Base-by-base conservation (phyloP, 2,113 vertebrate species). In the Alaudala cheleensis region DNA sequence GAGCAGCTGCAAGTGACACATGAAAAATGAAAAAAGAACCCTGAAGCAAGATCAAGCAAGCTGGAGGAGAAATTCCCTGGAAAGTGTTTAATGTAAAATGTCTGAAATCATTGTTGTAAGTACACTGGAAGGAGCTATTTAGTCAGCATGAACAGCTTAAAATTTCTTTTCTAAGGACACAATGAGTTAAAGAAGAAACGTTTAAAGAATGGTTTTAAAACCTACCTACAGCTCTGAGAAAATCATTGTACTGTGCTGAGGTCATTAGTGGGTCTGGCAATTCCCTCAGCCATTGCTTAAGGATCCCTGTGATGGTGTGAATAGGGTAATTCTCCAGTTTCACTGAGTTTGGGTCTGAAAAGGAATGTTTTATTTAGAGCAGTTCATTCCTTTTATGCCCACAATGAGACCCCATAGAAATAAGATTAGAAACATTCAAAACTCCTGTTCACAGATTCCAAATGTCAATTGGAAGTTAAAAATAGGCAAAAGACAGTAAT, bases 221-320 rank as follows among this genome's bases (percentile, higher is more conserved):
- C 99, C 98, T 94, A 99, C 99, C 99, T 7, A 99, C 99, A 11
- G 99, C 98, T 29, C 98, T 98, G 56, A 99, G 98, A 93, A 99
- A 99, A 88, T 99, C 99, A 1, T 91, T 98, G 82, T 99, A 99
- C 96, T 99, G 98, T 0, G 97, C 98, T 13, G 99, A 99, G 14
- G 99, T 99, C 99, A 99, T 99, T 11, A 99, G 98, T 1, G 99
- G 99, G 58, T 99, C 99, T 0, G 99, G 99, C 29, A 99, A 93
- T 80, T 99, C 99, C 56, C 99, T 97, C 10, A 99, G 94, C 99
- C 99, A 99, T 91, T 99, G 99, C 91, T 99, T 99, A 18, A 99
- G 98, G 94, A 99, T 98, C 5, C 99, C 99, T 0, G 99, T 99
- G 82, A 99, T 98, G 5, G 99, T 98, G 71, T 99, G 99, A 93